These are phyloP conservation scores for Melanerpes formicivorus DNA, from an alignment of 2,113 vertebrate genomes.

Conservation along the genomic window DNA sequence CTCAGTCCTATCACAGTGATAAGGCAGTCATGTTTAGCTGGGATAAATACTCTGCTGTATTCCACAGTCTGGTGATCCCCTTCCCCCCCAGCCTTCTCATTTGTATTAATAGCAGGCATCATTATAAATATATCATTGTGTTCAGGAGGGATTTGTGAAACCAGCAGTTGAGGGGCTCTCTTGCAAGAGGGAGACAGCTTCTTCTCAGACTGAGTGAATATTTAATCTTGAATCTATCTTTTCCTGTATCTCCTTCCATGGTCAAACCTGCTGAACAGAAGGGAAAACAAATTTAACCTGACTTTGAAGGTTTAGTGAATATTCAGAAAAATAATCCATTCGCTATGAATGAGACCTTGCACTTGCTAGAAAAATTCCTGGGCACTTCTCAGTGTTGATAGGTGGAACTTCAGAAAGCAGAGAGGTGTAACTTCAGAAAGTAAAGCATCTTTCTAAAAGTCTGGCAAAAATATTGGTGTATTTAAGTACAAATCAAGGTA, in stretches of 20 bases:
- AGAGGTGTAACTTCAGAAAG: neutral
- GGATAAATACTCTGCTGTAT: neutral
- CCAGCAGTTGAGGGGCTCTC: neutral
- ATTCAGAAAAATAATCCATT: neutral
- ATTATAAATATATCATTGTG: neutral
- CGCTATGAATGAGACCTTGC: neutral
- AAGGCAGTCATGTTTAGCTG: neutral
- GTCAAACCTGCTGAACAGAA: neutral
- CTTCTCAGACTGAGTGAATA: neutral
- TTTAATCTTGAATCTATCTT: neutral
- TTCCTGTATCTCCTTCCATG: neutral
- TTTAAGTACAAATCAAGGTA: neutral
- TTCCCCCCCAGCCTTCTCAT: neutral
- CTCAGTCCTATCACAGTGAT: neutral
- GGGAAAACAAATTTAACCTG: neutral
- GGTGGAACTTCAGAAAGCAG: neutral
- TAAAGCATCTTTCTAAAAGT: neutral
- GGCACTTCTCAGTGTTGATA: neutral
- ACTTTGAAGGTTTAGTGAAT: neutral
- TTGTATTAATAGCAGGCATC: neutral
- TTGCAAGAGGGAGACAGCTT: neutral
- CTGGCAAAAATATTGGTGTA: neutral
- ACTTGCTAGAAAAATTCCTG: neutral
- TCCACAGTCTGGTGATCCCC: neutral
- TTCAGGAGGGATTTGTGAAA: constrained; percentile 4